Evolutionary conservation across 2,888 invertebrate species (phyloP).

Genomic region (Scaptomyza tumidula): DNA sequence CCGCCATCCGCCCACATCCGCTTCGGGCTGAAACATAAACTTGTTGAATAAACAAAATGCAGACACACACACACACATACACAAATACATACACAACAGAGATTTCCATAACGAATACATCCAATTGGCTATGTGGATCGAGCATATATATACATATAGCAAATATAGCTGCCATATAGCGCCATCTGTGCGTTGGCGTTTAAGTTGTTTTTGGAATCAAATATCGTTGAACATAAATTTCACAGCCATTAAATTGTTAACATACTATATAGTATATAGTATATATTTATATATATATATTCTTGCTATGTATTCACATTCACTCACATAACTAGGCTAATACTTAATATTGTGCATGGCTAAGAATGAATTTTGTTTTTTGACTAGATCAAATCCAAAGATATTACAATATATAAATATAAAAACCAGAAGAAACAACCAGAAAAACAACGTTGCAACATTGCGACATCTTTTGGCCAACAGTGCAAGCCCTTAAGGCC

Average conservation of each 20-base stretch:
- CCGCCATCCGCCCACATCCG: conserved; percentile 31
- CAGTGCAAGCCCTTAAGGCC: conserved; percentile 48
- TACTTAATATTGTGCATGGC: conserved; percentile 16
- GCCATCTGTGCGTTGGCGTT: conserved; percentile 62
- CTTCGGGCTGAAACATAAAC: conserved; percentile 73
- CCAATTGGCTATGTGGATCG: conserved; percentile 55
- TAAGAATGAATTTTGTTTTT: conserved; percentile 30
- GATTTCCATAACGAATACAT: conserved; percentile 64
- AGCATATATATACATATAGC: conserved; percentile 30
- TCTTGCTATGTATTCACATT: conserved; percentile 3
- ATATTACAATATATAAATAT: background rate
- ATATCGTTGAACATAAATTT: conserved; percentile 78
- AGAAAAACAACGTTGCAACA: conserved; percentile 34
- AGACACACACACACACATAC: conserved; percentile 24
- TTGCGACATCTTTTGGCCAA: conserved; percentile 23
- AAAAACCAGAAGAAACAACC: conserved; percentile 1
- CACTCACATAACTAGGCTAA: conserved; percentile 36
- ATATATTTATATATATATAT: too few relatives aligned
- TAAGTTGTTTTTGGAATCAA: conserved; percentile 75
- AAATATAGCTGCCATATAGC: conserved; percentile 48
- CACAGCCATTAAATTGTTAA: conserved; percentile 67
- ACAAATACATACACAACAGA: conserved; percentile 15
- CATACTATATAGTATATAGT: conserved; percentile 14
- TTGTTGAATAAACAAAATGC: conserved; percentile 63
- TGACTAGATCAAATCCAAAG: conserved; percentile 29